Base-by-base conservation (phyloP, 2,888 invertebrate genomes). In the Ophion obscuratus region DNA sequence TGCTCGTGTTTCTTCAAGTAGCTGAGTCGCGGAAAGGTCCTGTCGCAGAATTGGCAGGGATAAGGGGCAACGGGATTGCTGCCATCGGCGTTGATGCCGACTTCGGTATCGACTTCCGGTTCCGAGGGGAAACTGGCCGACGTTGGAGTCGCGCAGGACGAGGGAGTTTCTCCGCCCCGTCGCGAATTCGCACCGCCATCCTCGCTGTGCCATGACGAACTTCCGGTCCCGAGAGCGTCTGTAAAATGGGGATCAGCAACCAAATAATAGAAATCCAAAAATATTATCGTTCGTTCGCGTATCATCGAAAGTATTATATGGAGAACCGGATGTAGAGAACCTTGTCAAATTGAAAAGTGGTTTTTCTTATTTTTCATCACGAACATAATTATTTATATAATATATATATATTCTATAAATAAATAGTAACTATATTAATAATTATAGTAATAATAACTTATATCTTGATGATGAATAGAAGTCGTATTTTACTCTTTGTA, bases 1-100 rank as follows among this genome's bases (percentile, higher is more conserved):
- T 98, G 98, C 95, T 98, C 98, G 95, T 98, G 98, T 95, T 98
- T 97, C 95, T 98, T 98, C 90, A 98, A 96, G 94, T 97, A 97
- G 88, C 97, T 97, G 89, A 97, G 96, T 90, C 98, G 96, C 24
- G 98, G 97, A 95, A 98, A 98, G 89, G 98, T 97, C 94, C 98
- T 97, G 93, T 98, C 97, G 95, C 98, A 98, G 95, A 97, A 98
- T 94, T 97, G 97, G 95, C 98, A 98, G 92, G 97, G 97, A 95
- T 98, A 97, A 87, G 98, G 98, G 88, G 98, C 95, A 59, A 91
- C 86, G n/a, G 92, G 87, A 87, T 90, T 90, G 81, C 89, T 92
- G n/a, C 90, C 89, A 81, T 93, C 92, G 84, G 89, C 86, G 76
- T 89, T 90, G 44, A 89, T 85, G 11, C 91, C 90, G 66, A 89